Percentiles rank a stretch among this genome's conserved stretches.
Evolutionary conservation across 2,888 invertebrate genomes (phyloP).

Genomic region (Panopea generosa): DNA sequence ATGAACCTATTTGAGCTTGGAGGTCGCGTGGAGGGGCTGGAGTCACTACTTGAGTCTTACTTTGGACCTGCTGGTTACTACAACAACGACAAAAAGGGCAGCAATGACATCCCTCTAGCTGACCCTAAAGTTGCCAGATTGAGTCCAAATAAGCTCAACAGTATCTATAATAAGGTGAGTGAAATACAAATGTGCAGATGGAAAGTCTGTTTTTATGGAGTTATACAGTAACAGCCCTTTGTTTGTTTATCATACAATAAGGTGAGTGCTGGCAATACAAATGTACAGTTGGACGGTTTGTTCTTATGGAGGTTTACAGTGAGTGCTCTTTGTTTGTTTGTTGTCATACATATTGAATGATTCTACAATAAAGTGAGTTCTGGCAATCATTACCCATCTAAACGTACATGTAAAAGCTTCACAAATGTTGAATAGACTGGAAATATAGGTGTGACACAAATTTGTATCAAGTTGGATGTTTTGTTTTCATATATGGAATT

Average conservation of each 20-base stretch:
- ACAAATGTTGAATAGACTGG: not conserved
- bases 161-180: slow-evolving; percentile 71
- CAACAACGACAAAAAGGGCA: slow-evolving; percentile 72
- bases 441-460: not conserved
- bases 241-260: too few species aligned
- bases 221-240: not conserved
- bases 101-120: slow-evolving; percentile 50
- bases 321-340: too few species aligned
- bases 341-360: too few species aligned
- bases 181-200: not conserved
- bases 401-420: not conserved
- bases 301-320: too few species aligned
- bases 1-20: slow-evolving; percentile 94
- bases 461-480: too few species aligned
- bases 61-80: slow-evolving; percentile 90
- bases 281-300: too few species aligned
- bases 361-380: too few species aligned
- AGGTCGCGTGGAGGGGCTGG: slow-evolving; percentile 94
- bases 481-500: too few species aligned
- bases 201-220: not conserved
- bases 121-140: slow-evolving; percentile 80
- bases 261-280: too few species aligned
- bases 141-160: slow-evolving; percentile 67
- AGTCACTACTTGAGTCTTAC: slow-evolving; percentile 92
- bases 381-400: too few species aligned